Conservation (phyloP, 2,888 invertebrate genomes). For the Esperia sulphurella region DNA sequence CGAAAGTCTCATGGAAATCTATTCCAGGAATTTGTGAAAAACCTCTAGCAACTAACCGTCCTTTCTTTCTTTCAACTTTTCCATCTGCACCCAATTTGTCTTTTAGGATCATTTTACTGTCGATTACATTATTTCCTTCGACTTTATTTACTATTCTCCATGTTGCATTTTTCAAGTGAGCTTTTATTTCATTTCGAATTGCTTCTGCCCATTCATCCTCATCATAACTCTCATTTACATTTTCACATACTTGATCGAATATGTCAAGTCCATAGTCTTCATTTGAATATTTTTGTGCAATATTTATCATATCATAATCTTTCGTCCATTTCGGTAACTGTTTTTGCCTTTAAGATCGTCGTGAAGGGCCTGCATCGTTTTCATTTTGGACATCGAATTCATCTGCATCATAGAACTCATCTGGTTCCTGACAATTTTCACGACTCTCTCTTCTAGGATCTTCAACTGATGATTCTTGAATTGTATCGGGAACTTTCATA, state of each 20-base stretch:
- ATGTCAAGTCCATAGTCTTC: no score
- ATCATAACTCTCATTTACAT: not conserved
- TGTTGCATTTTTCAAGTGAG: not conserved
- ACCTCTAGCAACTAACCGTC: not conserved
- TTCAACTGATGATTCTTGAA: not conserved
- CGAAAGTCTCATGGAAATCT: not conserved
- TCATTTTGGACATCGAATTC: no score
- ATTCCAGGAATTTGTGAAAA: not conserved
- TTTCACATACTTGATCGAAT: no score
- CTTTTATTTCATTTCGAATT: not conserved
- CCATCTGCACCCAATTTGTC: not conserved
- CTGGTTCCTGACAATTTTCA: not conserved
- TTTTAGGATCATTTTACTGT: not conserved
- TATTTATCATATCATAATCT: not conserved
- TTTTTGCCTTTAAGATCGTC: not conserved
- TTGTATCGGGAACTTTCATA: not conserved
- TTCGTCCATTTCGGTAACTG: not conserved
- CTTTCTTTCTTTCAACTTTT: not conserved
- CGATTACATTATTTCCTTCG: not conserved
- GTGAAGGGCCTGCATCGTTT: no score
- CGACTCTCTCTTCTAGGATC: not conserved
- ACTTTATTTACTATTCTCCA: not conserved
- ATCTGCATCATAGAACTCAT: not conserved
- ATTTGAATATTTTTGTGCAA: no score
- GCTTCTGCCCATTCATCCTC: not conserved